Conservation (phyloP, 2,113 vertebrate species). For the Oceanites oceanicus region DNA sequence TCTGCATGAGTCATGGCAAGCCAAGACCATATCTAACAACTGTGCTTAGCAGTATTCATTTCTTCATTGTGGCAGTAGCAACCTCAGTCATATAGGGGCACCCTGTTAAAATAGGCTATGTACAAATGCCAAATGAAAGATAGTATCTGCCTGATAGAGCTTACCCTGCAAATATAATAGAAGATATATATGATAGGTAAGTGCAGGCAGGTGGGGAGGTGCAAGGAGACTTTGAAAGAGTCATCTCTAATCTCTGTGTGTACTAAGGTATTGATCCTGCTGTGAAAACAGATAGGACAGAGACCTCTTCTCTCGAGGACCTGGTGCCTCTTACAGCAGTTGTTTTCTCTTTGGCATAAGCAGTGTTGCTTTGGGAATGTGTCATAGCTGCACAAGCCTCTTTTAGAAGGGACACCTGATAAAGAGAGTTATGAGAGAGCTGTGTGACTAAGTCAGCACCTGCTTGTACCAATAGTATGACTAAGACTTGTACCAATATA, state of each 20-base stretch:
- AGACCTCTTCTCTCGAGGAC: not conserved
- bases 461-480: not conserved
- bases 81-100: not conserved
- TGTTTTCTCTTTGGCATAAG: not conserved
- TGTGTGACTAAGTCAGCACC: not conserved
- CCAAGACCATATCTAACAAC: not conserved
- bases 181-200: not conserved
- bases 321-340: not conserved
- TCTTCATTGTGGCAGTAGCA: not conserved
- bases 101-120: not conserved
- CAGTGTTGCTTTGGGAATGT: not conserved
- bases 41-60: not conserved
- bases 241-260: not conserved
- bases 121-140: not conserved
- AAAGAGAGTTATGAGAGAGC: not conserved
- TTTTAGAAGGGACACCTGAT: not conserved
- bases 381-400: not conserved
- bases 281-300: not conserved
- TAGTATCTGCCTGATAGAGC: not conserved
- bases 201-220: not conserved
- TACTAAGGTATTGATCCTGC: not conserved
- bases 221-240: not conserved
- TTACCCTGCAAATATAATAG: not conserved
- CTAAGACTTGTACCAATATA: not conserved
- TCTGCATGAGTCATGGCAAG: not conserved